Conservation (phyloP, 2,797 vertebrate species). For the Heliangelus exortis region DNA sequence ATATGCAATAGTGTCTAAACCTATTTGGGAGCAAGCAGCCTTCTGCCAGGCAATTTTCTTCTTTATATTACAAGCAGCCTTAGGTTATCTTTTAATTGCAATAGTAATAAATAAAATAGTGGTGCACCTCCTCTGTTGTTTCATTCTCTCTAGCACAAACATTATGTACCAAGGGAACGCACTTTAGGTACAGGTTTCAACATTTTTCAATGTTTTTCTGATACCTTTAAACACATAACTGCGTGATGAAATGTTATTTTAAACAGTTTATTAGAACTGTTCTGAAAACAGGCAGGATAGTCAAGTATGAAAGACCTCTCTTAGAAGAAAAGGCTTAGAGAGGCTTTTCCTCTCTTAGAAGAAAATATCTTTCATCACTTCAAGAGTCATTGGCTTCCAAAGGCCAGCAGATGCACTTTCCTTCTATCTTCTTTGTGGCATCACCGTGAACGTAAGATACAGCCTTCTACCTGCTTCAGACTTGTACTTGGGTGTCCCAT, state of each 20-base stretch:
- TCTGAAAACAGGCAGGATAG: not conserved
- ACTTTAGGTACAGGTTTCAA: not conserved
- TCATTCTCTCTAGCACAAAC: not conserved
- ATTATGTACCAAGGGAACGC: not conserved
- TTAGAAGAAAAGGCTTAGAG: no score
- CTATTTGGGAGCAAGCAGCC: not conserved
- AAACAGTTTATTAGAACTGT: not conserved
- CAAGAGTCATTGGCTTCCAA: not conserved
- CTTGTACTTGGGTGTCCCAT: not conserved
- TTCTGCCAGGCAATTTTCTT: not conserved
- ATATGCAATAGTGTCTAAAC: not conserved
- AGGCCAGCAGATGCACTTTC: not conserved
- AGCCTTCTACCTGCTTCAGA: not conserved
- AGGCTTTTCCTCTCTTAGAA: not conserved
- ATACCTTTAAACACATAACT: not conserved
- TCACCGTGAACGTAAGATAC: not conserved
- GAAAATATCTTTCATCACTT: not conserved
- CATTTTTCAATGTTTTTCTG: not conserved
- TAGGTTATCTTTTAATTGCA: not conserved
- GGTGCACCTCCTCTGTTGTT: not conserved
- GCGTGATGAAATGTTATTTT: not conserved
- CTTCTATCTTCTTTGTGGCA: not conserved
- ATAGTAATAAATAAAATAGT: not conserved
- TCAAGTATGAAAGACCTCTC: not conserved
- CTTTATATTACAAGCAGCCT: not conserved